These are phyloP conservation scores for Styela plicata DNA, from an alignment of 23 tunicate species.

Conservation along the genomic window DNA sequence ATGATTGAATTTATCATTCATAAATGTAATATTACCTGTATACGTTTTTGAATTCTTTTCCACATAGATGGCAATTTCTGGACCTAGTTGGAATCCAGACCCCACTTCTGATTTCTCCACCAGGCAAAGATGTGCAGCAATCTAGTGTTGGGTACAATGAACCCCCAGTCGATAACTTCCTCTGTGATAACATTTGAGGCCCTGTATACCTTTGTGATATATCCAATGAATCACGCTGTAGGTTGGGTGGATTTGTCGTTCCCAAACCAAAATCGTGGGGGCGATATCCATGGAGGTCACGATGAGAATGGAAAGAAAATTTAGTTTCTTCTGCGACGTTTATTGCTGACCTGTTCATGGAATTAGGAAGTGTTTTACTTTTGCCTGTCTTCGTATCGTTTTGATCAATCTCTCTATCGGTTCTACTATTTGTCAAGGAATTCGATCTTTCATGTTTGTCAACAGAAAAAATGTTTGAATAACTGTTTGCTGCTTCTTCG, in stretches of 20 bases:
- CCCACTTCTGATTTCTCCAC: constrained; percentile 89
- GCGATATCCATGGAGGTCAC: background rate
- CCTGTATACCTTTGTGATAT: background rate
- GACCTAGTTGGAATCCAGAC: constrained; percentile 99
- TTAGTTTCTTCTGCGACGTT: background rate
- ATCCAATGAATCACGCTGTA: background rate
- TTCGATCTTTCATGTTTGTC: background rate
- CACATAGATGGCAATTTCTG: constrained; percentile 85
- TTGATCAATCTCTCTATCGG: background rate
- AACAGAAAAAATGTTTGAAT: background rate
- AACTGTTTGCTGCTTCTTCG: background rate
- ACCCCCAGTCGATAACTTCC: background rate
- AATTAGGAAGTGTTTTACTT: background rate
- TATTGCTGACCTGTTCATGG: background rate
- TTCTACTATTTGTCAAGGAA: background rate
- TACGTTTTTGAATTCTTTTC: constrained; percentile 90
- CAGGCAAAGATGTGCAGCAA: constrained; percentile 38
- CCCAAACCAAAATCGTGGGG: no score
- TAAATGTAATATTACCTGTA: constrained; percentile 96
- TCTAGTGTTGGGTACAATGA: constrained; percentile 15
- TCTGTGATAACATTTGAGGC: background rate
- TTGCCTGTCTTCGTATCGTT: background rate
- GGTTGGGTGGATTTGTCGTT: background rate
- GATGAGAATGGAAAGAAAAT: background rate
- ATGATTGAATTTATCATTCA: no score